Base-by-base conservation (phyloP, 2,888 invertebrate species). In the Zelleria hepariella region DNA sequence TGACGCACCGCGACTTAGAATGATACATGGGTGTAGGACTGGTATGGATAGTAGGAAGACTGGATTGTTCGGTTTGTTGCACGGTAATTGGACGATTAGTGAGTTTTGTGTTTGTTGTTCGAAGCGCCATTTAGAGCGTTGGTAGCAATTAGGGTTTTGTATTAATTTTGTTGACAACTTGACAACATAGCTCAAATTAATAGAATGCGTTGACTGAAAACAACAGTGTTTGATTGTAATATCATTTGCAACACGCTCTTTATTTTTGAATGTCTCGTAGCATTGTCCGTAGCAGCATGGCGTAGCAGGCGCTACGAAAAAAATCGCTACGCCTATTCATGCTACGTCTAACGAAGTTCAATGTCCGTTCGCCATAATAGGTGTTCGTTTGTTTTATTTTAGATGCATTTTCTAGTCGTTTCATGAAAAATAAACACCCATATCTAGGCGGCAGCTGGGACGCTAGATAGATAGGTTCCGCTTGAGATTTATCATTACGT, bases 381-480 rank as follows among this genome's bases (percentile, higher is more conserved):
- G 32, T 15, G 32, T 42, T 42, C n/a, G n/a, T 42, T 42, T 3
- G 10, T 42, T 42, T 42, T 42, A 15, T 10, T 42, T 5, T 42
- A 42, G 78, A n/a, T 75, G 75, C 74, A 75, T 51, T 59, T 48
- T 58, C 58, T 51, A 58, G 26, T 15, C 32, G 10, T 32, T 32
- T 32, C 32, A 42, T 42, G 32, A 42, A 42, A 42, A 42, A 42
- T 42, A 27, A 49, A 59, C 25, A 53, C 47, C 21, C 47, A 48
- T 56, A 15, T 56, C 56, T 42, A 42, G 57, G 47, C 32, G 10
- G 61, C 61, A 61, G 78, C 79, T 82, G 76, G 71, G 71, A 62
- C 59, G 51, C 68, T 70, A 72, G 80, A 85, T 83, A 85, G 85
- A 85, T 86, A 82, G 80, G 85, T 85, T 86, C 85, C 84, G 74